Evolutionary conservation across 2,797 vertebrate species (phyloP).

Genomic region (Coilia nasus): DNA sequence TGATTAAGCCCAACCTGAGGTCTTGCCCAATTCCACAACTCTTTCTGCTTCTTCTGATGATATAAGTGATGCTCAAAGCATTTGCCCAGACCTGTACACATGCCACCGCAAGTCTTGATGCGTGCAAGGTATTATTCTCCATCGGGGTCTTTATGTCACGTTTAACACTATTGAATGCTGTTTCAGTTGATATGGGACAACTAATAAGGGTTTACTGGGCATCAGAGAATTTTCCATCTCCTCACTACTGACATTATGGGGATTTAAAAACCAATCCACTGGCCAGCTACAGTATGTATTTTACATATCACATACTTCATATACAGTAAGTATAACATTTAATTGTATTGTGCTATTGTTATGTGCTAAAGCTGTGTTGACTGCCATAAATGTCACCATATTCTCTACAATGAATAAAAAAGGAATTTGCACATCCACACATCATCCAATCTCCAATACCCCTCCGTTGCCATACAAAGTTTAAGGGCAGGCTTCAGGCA

Average conservation of each 20-base stretch:
- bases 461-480: not conserved
- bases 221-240: not conserved
- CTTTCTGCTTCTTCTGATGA: not conserved
- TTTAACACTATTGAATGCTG: not conserved
- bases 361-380: too few relatives aligned
- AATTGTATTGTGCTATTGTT: too few relatives aligned
- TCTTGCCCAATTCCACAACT: not conserved
- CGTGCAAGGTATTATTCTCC: not conserved
- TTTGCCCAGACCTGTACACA: not conserved
- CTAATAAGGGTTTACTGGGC: not conserved
- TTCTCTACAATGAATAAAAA: too few relatives aligned
- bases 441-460: not conserved
- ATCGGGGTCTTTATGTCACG: not conserved
- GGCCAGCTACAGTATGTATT: not conserved
- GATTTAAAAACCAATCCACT: not conserved
- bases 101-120: not conserved
- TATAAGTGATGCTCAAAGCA: not conserved
- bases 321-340: too few relatives aligned
- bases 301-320: too few relatives aligned
- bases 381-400: too few relatives aligned
- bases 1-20: not conserved
- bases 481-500: not conserved
- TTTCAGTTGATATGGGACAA: not conserved
- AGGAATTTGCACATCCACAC: not conserved
- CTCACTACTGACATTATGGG: not conserved